Evolutionary conservation across 2,113 vertebrate species (phyloP).

Genomic region (Lepus americanus): DNA sequence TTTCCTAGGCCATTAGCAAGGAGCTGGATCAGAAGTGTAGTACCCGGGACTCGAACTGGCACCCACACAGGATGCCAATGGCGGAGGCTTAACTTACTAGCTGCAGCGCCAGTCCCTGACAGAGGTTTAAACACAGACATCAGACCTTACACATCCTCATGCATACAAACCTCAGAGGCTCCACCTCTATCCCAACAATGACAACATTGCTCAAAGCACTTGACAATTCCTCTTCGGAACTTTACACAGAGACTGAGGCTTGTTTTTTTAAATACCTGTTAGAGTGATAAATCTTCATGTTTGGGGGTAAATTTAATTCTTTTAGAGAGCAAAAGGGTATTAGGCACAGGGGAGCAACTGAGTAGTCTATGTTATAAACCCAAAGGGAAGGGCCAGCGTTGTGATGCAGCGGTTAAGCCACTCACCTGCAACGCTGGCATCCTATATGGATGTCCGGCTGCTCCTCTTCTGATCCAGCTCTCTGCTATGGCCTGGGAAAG

Average conservation of each 20-base stretch:
- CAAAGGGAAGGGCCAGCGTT: background rate
- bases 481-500: too few relatives aligned
- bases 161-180: background rate
- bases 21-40: too few relatives aligned
- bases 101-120: too few relatives aligned
- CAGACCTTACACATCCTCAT: background rate
- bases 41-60: too few relatives aligned
- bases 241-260: background rate
- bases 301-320: slow-evolving; percentile 30
- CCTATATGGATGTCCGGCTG: too few relatives aligned
- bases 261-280: slow-evolving; percentile 8
- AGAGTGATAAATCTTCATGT: slow-evolving; percentile 1
- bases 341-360: background rate
- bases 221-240: slow-evolving; percentile 4
- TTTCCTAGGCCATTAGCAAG: too few relatives aligned
- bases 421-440: too few relatives aligned
- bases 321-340: background rate
- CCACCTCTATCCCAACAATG: background rate
- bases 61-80: too few relatives aligned
- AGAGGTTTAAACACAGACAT: background rate
- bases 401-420: background rate
- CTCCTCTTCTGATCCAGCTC: too few relatives aligned
- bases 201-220: background rate
- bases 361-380: background rate
- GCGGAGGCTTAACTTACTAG: too few relatives aligned